Evolutionary conservation across 92 coral and sea anemone species (phyloP).

Genomic region (Actinernus sp.): DNA sequence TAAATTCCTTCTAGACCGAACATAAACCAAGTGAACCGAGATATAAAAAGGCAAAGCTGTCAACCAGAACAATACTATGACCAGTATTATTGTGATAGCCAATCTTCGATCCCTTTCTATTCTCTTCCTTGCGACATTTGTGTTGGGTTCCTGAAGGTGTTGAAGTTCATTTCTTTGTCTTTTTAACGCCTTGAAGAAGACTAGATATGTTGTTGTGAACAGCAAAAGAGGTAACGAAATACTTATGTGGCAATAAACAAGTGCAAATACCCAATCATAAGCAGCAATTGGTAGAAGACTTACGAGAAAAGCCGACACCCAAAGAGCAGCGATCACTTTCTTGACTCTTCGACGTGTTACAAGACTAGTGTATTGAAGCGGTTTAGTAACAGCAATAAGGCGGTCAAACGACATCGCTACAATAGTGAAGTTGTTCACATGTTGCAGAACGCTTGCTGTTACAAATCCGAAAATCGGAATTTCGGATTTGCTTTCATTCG

Average conservation of each 20-base stretch:
- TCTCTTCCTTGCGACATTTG: background rate
- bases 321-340: background rate
- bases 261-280: background rate
- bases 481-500: background rate
- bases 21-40: no score
- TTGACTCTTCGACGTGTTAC: background rate
- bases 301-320: background rate
- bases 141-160: background rate
- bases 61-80: background rate
- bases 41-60: background rate
- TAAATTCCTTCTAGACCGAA: no score
- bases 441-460: background rate
- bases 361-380: background rate
- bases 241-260: background rate
- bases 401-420: background rate
- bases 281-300: background rate
- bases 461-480: background rate
- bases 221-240: background rate
- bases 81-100: background rate
- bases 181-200: background rate
- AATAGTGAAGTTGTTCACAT: constrained; percentile 2
- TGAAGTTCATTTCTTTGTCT: background rate
- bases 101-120: background rate
- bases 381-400: background rate
- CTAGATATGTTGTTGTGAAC: background rate